phyloP scores from a whole-genome alignment of 2,113 vertebrate species.

The Cynopterus brachyotis region DNA sequence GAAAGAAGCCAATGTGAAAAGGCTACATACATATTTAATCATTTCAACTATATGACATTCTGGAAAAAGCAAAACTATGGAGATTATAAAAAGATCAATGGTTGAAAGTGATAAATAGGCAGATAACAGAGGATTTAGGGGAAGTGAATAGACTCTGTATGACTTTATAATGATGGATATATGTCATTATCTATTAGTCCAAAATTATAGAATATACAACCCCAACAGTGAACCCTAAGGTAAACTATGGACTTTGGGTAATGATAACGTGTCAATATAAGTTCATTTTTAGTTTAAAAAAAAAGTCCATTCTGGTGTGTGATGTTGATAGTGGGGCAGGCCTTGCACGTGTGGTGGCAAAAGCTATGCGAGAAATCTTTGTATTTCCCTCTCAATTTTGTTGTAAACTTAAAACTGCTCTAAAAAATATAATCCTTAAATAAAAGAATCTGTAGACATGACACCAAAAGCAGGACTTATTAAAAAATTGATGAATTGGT shows the following conservation, averaged over 20 bases:
- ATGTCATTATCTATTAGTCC: not conserved
- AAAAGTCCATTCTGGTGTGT: not conserved
- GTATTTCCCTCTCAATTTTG: not conserved
- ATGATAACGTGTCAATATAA: not conserved
- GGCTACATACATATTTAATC: not conserved
- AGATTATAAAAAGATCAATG: not conserved
- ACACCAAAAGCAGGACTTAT: not conserved
- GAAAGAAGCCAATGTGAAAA: not conserved
- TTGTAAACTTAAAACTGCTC: not conserved
- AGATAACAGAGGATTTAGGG: not conserved
- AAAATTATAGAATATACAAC: not conserved
- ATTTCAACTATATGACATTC: not conserved
- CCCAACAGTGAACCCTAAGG: not conserved
- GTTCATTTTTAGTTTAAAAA: not conserved
- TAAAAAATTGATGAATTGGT: not conserved
- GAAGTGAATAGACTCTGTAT: not conserved
- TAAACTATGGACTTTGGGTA: not conserved
- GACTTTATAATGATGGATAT: not conserved
- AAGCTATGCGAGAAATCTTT: not conserved
- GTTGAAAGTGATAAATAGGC: not conserved
- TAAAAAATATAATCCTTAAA: not conserved
- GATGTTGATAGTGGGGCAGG: not conserved
- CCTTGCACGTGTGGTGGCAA: not conserved
- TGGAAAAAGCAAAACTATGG: not conserved
- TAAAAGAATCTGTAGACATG: not conserved